Conservation (phyloP, 2,888 invertebrate species). For the Lasioglossum pauxillum region DNA sequence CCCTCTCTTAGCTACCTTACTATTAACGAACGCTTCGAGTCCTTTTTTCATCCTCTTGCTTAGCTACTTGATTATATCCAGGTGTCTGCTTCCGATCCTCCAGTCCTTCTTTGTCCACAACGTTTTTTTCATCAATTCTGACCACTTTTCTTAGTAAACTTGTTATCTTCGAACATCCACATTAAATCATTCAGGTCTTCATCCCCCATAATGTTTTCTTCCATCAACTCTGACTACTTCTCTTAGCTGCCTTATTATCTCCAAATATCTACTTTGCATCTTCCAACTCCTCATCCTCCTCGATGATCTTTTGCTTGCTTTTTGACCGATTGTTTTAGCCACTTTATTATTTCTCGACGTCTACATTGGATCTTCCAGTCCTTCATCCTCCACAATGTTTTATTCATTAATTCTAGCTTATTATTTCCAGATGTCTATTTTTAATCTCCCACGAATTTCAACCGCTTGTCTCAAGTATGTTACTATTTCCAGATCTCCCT, state of each 20-base stretch:
- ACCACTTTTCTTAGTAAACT: not conserved
- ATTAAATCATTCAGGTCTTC: not conserved
- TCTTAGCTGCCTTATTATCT: not conserved
- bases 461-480: not conserved
- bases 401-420: not conserved
- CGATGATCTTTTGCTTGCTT: not conserved
- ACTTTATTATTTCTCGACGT: not conserved
- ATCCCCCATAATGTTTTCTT: not conserved
- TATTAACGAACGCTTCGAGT: too few species aligned
- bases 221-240: not conserved
- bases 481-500: not conserved
- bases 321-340: not conserved
- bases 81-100: not conserved
- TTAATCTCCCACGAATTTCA: not conserved
- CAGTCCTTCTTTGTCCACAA: not conserved
- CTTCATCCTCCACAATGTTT: not conserved
- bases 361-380: not conserved
- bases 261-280: not conserved
- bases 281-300: not conserved
- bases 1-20: not conserved
- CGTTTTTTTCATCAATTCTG: not conserved
- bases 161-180: not conserved
- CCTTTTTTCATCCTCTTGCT: not conserved
- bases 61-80: not conserved
- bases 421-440: not conserved